phyloP scores from a whole-genome alignment of 2,797 vertebrate genomes.

The Peromyscus melanophrys region DNA sequence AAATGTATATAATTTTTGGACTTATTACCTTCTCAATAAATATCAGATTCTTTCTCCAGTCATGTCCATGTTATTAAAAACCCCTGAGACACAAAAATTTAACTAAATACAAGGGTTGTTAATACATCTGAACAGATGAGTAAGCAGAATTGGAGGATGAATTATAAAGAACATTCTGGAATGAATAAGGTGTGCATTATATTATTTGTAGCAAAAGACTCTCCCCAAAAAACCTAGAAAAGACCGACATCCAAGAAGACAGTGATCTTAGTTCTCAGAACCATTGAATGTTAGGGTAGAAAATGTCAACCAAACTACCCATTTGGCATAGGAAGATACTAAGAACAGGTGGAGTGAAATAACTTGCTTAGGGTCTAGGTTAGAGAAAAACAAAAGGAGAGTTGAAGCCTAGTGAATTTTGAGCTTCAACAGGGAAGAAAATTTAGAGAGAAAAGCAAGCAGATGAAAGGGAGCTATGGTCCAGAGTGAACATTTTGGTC shows the following conservation, averaged over 20 bases:
- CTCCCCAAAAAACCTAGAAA: not conserved
- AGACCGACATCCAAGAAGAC: not conserved
- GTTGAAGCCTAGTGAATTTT: not conserved
- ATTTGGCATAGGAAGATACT: not conserved
- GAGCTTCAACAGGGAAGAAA: conserved; percentile 28
- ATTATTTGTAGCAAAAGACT: conserved; percentile 15
- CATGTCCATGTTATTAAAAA: not conserved
- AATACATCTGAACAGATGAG: conserved; percentile 52
- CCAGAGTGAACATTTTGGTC: not conserved
- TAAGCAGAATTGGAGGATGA: conserved; percentile 3
- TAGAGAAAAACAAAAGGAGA: not conserved
- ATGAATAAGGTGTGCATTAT: not conserved
- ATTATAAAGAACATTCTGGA: conserved; percentile 9
- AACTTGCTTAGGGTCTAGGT: not conserved
- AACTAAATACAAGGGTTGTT: not conserved
- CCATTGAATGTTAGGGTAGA: not conserved
- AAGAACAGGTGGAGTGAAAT: conserved; percentile 23
- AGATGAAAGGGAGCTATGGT: not conserved
- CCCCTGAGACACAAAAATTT: not conserved
- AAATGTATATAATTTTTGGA: not conserved
- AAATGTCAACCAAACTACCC: not conserved
- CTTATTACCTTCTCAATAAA: conserved; percentile 1
- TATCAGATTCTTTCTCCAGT: not conserved
- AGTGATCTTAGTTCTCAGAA: not conserved
- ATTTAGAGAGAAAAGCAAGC: not conserved